Conservation (phyloP, 2,888 invertebrate genomes). For the Ichneumoninae sp. region DNA sequence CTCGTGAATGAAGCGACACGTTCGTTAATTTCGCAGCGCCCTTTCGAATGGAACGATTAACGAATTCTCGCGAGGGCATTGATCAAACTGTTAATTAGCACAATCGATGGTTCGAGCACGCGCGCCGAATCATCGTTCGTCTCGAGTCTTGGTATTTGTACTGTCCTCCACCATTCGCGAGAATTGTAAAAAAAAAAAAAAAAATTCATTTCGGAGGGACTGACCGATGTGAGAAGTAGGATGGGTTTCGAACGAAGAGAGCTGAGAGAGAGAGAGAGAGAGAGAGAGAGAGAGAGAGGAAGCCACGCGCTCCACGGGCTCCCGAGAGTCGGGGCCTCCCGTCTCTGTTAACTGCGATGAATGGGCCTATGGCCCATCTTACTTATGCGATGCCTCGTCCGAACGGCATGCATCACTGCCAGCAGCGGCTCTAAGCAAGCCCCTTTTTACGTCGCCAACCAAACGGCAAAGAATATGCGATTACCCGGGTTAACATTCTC, state of each 20-base stretch:
- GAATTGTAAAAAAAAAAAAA: conserved; percentile 58
- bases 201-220: conserved; percentile 46
- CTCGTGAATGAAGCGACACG: conserved; percentile 63
- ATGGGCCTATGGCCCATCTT: conserved; percentile 80
- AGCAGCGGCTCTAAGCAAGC: conserved; percentile 77
- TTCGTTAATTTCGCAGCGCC: conserved; percentile 57
- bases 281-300: conserved; percentile 42
- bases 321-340: conserved; percentile 36
- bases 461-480: conserved; percentile 80
- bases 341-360: conserved; percentile 76
- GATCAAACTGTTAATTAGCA: conserved; percentile 69
- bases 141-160: conserved; percentile 8
- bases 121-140: conserved; percentile 66
- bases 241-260: conserved; percentile 68
- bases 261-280: background rate
- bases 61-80: conserved; percentile 66
- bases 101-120: conserved; percentile 61
- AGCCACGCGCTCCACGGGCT: conserved; percentile 65
- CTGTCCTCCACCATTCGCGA: conserved; percentile 49
- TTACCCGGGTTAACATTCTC: conserved; percentile 81
- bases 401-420: conserved; percentile 82
- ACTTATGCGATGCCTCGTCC: conserved; percentile 80
- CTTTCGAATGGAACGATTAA: conserved; percentile 67
- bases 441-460: conserved; percentile 78
- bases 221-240: conserved; percentile 49